Evolutionary conservation across 2,113 vertebrate genomes (phyloP).

Genomic region (Hippocampus abdominalis): DNA sequence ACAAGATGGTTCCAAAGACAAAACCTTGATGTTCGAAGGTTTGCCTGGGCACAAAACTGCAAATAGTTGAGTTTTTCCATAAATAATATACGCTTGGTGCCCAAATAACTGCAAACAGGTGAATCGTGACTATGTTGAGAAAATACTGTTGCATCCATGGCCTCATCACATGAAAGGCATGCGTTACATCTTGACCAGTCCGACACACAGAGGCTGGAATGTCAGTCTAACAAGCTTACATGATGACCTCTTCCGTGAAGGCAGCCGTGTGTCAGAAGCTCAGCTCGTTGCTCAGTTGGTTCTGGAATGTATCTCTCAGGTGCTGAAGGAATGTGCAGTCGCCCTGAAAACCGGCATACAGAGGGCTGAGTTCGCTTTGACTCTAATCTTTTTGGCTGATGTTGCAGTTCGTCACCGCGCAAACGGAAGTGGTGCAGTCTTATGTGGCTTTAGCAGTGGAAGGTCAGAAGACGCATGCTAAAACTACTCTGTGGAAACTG

Average conservation of each 20-base stretch:
- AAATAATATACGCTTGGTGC: too few species aligned
- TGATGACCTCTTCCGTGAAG: not conserved
- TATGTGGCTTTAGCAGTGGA: not conserved
- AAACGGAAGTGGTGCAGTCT: not conserved
- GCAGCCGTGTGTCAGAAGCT: not conserved
- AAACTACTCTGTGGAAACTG: too few species aligned
- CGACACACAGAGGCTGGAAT: not conserved
- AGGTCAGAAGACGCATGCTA: not conserved
- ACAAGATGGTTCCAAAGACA: not conserved
- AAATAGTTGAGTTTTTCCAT: not conserved
- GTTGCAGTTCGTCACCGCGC: not conserved
- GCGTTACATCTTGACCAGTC: not conserved
- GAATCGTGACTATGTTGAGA: not conserved
- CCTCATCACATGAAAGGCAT: not conserved
- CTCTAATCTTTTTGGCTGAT: conserved; percentile 1
- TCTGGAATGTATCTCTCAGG: conserved; percentile 28
- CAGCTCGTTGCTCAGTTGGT: not conserved
- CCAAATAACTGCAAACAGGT: not conserved
- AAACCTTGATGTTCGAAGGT: not conserved
- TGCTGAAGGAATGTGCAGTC: conserved; percentile 11
- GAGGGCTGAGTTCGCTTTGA: not conserved
- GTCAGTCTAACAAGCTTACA: not conserved
- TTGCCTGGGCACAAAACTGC: not conserved
- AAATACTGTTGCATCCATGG: not conserved
- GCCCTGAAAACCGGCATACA: not conserved